Conservation (phyloP, 2,113 vertebrate species). For the Theristicus caerulescens region DNA sequence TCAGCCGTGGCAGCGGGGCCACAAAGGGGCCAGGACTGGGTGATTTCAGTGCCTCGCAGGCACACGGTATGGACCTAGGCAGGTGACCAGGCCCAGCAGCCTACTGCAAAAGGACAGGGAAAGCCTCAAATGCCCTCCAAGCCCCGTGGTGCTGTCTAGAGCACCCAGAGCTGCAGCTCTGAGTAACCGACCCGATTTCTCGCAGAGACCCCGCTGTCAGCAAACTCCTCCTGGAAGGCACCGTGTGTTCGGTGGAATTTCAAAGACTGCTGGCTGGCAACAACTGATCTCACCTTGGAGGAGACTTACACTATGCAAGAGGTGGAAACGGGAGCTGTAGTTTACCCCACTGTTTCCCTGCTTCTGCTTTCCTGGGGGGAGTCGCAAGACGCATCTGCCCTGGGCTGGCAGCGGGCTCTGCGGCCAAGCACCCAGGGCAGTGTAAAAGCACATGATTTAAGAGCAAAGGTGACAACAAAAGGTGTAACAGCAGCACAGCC, state of each 20-base stretch:
- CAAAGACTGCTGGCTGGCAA: not conserved
- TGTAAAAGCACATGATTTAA: not conserved
- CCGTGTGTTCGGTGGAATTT: not conserved
- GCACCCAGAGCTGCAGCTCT: not conserved
- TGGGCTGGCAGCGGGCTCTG: not conserved
- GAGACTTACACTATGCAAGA: not conserved
- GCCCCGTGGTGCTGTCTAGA: accelerated
- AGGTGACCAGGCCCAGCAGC: not conserved
- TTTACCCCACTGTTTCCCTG: not conserved
- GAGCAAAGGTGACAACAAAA: not conserved
- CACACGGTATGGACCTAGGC: accelerated
- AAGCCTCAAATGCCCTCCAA: not conserved
- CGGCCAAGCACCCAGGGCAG: not conserved
- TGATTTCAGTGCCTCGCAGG: not conserved
- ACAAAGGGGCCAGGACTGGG: accelerated
- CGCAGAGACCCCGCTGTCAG: not conserved
- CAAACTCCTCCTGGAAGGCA: not conserved
- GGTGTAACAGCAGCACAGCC: not conserved
- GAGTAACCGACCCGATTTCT: not conserved
- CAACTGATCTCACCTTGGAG: not conserved
- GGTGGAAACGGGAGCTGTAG: not conserved
- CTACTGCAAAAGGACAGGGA: not conserved
- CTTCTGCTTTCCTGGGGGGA: not conserved
- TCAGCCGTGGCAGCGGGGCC: accelerated
- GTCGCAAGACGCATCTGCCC: accelerated